Percentiles rank a stretch among this genome's conserved stretches.
Evolutionary conservation across 1,140 invertebrate genomes (phyloP).

Genomic region (Chlorops oryzae): DNA sequence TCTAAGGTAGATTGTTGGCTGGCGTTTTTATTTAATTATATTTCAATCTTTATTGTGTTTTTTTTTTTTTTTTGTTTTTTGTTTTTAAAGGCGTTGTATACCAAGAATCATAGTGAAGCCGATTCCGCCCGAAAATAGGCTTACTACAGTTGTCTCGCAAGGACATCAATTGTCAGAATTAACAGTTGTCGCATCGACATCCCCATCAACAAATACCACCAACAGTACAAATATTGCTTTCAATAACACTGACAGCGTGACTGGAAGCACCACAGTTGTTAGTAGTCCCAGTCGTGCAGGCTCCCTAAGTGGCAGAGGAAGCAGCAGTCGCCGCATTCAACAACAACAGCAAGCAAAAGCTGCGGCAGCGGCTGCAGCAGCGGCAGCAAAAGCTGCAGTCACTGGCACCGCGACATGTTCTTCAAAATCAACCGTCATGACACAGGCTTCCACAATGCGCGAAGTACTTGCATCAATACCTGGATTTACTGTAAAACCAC

Average conservation of each 20-base stretch:
- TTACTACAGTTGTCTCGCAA: conserved; percentile 9
- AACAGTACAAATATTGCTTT: no score
- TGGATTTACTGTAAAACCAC: conserved; percentile 77
- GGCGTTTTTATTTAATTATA: background rate
- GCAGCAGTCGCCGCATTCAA: conserved; percentile 41
- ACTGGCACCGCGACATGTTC: background rate
- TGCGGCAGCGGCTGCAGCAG: conserved; percentile 27
- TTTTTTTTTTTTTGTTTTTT: background rate
- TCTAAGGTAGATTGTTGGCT: conserved; percentile 25
- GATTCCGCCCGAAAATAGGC: conserved; percentile 43
- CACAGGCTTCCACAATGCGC: conserved; percentile 66
- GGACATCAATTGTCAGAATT: conserved; percentile 2
- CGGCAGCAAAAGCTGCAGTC: conserved; percentile 13
- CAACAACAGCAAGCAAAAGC: conserved; percentile 41
- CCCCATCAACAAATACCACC: conserved; percentile 10
- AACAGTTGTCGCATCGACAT: conserved; percentile 13
- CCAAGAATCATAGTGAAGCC: conserved; percentile 46
- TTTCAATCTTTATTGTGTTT: background rate
- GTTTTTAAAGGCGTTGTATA: conserved; percentile 35
- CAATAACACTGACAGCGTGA: conserved; percentile 10
- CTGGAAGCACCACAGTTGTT: conserved; percentile 8
- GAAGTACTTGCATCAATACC: conserved; percentile 84
- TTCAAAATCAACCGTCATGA: conserved; percentile 26
- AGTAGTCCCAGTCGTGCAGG: conserved; percentile 20
- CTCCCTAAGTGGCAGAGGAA: conserved; percentile 26